Evolutionary conservation across 2,888 invertebrate species (phyloP).

Genomic region (Troides helena): DNA sequence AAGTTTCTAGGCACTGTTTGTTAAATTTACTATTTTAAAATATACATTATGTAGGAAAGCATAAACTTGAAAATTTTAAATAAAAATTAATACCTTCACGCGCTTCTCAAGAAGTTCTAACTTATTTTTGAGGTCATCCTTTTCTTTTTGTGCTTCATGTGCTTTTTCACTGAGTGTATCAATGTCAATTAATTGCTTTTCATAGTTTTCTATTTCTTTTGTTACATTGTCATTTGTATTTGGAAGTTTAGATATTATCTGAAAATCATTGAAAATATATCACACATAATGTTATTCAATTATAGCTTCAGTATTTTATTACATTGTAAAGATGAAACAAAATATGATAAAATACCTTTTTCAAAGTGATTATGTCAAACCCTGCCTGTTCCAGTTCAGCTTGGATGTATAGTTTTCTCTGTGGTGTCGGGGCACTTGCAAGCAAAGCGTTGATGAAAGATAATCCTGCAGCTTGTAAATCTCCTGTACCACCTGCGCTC

Average conservation of each 20-base stretch:
- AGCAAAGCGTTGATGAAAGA: conserved; percentile 92
- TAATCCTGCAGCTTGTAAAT: conserved; percentile 89
- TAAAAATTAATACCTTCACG: conserved; percentile 78
- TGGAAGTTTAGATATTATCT: conserved; percentile 84
- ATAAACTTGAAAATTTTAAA: not conserved
- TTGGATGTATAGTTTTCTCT: conserved; percentile 90
- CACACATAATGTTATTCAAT: too few species aligned
- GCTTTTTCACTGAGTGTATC: conserved; percentile 86
- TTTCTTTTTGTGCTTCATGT: conserved; percentile 84
- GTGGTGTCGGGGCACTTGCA: conserved; percentile 86
- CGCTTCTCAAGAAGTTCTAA: conserved; percentile 85
- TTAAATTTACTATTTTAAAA: not conserved
- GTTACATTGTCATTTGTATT: conserved; percentile 82
- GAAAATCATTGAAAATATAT: conserved; percentile 35
- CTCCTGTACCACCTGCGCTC: conserved; percentile 86
- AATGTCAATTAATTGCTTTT: conserved; percentile 88
- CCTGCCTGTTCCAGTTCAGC: conserved; percentile 92
- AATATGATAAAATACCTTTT: conserved; percentile 67
- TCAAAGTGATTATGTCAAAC: conserved; percentile 82
- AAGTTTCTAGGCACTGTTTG: not conserved
- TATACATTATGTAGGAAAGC: not conserved
- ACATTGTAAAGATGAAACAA: too few species aligned
- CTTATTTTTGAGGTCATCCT: conserved; percentile 83
- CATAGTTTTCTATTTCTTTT: conserved; percentile 87
- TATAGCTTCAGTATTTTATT: too few species aligned